phyloP scores from a whole-genome alignment of 2,797 vertebrate genomes.

The Gallinago solitaria region DNA sequence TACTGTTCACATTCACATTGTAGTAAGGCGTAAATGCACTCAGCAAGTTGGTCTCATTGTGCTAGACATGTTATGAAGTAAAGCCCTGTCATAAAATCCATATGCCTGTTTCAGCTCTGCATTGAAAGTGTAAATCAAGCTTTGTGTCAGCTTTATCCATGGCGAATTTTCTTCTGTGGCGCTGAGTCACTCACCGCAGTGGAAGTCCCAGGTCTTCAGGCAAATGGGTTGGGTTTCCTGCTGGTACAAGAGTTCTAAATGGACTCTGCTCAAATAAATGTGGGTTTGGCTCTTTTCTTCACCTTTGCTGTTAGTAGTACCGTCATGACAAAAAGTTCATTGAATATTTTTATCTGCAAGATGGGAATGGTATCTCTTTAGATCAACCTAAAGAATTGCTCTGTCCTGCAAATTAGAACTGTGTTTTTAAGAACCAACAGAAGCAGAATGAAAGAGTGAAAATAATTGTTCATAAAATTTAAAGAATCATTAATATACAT shows the following conservation, averaged over 20 bases:
- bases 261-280: neutral
- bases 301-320: neutral
- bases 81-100: neutral
- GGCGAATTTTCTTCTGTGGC: neutral
- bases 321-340: neutral
- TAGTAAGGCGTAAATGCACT: neutral
- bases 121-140: neutral
- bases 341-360: neutral
- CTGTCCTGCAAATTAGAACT: neutral
- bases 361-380: neutral
- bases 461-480: neutral
- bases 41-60: neutral
- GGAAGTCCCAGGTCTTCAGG: neutral
- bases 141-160: neutral
- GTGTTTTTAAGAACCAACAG: neutral
- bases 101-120: neutral
- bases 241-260: neutral
- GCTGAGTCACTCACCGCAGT: neutral
- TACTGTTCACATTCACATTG: neutral
- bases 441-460: neutral
- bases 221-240: neutral
- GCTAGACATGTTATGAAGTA: neutral
- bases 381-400: neutral
- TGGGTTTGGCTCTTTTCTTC: neutral
- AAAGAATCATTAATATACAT: neutral